Evolutionary conservation across 2,888 invertebrate species (phyloP).

Genomic region (Melanchra persicariae): DNA sequence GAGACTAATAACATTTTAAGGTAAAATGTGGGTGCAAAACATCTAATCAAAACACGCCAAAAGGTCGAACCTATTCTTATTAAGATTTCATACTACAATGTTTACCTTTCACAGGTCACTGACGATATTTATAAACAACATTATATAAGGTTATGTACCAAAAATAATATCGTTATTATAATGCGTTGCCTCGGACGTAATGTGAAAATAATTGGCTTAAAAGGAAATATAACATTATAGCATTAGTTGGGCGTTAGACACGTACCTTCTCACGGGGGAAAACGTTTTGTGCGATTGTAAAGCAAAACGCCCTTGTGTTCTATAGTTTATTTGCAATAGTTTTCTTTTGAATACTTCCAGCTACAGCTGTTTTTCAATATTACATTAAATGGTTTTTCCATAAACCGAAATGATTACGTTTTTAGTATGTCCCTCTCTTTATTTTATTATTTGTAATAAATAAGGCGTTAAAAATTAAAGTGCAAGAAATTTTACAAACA

Average conservation of each 20-base stretch:
- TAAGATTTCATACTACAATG: constrained; percentile 3
- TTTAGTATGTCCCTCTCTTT: too few relatives aligned
- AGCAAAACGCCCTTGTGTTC: constrained; percentile 19
- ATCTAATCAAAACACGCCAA: constrained; percentile 1
- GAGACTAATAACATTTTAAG: neutral
- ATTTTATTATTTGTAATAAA: too few relatives aligned
- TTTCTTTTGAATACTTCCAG: too few relatives aligned
- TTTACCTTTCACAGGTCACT: constrained; percentile 34
- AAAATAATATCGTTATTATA: constrained; percentile 6
- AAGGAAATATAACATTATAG: constrained; percentile 35
- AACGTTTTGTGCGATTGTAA: neutral
- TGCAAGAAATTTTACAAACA: too few relatives aligned
- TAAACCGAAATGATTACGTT: too few relatives aligned
- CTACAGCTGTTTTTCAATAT: too few relatives aligned
- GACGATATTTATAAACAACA: constrained; percentile 8
- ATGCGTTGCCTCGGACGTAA: constrained; percentile 19
- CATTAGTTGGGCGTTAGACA: constrained; percentile 12
- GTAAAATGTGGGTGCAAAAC: constrained; percentile 12
- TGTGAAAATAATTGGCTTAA: constrained; percentile 24
- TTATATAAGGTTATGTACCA: constrained; percentile 29
- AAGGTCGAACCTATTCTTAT: constrained; percentile 37
- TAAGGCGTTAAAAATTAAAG: too few relatives aligned
- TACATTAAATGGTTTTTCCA: too few relatives aligned
- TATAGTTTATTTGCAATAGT: neutral
- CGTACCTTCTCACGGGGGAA: neutral